These are phyloP conservation scores for Henricia sp. DNA, from an alignment of 53 echinoderm and acorn worm species.

Conservation along the genomic window DNA sequence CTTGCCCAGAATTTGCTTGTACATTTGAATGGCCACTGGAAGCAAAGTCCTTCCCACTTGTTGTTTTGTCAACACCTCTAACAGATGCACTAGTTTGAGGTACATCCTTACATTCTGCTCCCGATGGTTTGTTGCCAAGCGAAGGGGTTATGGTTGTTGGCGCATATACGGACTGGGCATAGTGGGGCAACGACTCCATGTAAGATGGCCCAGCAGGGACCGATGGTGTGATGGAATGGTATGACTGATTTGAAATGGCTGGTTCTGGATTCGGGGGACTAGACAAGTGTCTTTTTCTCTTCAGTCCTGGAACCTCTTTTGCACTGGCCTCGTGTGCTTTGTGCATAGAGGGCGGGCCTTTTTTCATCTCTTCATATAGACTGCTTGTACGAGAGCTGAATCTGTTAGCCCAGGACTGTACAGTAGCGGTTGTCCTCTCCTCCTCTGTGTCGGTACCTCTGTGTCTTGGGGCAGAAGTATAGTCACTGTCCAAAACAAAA, in stretches of 20 bases:
- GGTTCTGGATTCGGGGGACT: background rate
- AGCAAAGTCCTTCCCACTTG: too few species aligned
- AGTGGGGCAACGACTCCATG: background rate
- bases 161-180: conserved; percentile 26
- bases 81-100: background rate
- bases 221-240: background rate
- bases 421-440: conserved; percentile 1
- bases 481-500: conserved; percentile 19
- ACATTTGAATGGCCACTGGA: too few species aligned
- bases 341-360: background rate
- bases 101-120: background rate
- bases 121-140: background rate
- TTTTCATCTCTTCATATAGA: conserved; percentile 21
- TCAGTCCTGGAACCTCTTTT: background rate
- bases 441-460: background rate
- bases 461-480: background rate
- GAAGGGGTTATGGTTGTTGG: background rate
- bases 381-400: conserved; percentile 30
- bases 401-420: conserved; percentile 6
- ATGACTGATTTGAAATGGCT: background rate
- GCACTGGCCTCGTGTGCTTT: background rate
- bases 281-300: background rate
- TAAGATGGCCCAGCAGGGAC: background rate
- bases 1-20: background rate
- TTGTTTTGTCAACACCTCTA: background rate